Conservation (phyloP, 2,113 vertebrate genomes). For the Cyanoderma ruficeps region DNA sequence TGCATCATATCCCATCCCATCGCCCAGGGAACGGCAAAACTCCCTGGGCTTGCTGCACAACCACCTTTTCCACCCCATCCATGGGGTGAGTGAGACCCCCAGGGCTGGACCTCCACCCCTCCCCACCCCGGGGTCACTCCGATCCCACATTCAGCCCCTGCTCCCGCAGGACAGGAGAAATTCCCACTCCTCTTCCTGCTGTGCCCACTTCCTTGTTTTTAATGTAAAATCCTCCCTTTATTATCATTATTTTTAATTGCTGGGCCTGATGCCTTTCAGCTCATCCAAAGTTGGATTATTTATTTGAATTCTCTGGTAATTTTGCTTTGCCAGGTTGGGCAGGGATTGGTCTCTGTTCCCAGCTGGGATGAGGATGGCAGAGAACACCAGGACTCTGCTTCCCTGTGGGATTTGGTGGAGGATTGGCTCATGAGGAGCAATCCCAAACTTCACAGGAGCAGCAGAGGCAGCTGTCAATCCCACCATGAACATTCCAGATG, state of each 20-base stretch:
- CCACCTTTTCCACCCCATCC: neutral
- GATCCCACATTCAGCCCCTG: neutral
- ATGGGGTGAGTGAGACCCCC: neutral
- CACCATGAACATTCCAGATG: rapidly evolving
- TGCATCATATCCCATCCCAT: neutral
- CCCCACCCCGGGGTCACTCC: rapidly evolving
- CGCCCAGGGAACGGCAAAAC: neutral
- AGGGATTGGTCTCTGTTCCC: neutral
- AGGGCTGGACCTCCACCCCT: neutral
- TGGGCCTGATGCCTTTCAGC: neutral
- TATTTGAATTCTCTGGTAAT: neutral
- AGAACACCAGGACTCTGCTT: neutral
- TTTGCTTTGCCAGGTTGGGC: neutral
- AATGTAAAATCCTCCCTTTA: neutral
- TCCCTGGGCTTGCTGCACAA: rapidly evolving
- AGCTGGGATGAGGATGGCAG: neutral
- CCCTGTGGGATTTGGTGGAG: neutral
- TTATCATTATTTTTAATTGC: neutral
- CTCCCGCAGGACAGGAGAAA: rapidly evolving
- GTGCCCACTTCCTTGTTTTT: neutral
- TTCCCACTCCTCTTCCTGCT: neutral
- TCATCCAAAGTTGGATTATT: neutral
- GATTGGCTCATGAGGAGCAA: rapidly evolving
- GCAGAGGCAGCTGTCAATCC: neutral
- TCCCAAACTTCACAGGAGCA: neutral